Percentiles rank a stretch among this genome's conserved stretches.
Evolutionary conservation across 2,113 vertebrate genomes (phyloP).

Genomic region (Chrysemys picta): DNA sequence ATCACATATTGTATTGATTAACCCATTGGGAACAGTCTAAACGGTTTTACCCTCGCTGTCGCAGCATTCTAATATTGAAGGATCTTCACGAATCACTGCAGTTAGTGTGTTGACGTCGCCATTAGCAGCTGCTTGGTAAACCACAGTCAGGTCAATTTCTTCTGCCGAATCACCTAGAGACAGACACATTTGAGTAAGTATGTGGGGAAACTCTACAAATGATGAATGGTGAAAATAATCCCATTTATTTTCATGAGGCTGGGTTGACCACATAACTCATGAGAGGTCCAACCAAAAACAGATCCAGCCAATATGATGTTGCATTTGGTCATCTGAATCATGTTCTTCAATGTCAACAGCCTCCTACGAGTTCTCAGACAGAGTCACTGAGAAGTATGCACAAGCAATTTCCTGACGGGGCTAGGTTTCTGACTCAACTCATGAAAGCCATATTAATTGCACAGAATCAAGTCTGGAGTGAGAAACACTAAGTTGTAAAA

Average conservation of each 20-base stretch:
- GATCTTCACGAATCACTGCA: slow-evolving; percentile 88
- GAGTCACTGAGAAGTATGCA: not conserved
- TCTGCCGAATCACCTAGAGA: slow-evolving; percentile 84
- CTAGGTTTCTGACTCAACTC: not conserved
- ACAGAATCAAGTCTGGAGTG: not conserved
- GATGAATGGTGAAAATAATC: slow-evolving; percentile 20
- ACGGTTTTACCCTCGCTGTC: slow-evolving; percentile 85
- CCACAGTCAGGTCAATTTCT: slow-evolving; percentile 85
- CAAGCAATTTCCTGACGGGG: not conserved
- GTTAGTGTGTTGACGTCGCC: slow-evolving; percentile 89
- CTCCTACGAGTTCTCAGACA: not conserved
- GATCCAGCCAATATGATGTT: not conserved
- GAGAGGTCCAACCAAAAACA: not conserved
- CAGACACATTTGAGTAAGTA: slow-evolving; percentile 7
- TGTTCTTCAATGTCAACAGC: not conserved
- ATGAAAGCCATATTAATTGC: not conserved
- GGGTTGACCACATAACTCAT: not conserved
- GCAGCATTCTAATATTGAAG: slow-evolving; percentile 89
- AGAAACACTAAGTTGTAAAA: not conserved
- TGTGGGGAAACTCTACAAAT: not conserved
- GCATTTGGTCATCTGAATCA: slow-evolving; percentile 30
- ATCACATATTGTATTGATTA: not conserved
- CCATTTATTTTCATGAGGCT: not conserved
- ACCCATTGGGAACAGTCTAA: not conserved
- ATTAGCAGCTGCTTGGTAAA: slow-evolving; percentile 88